A percentile compares a stretch with the other conserved stretches of the same genome.
Conservation (phyloP, 2,888 invertebrate genomes). For the Ennomos quercinarius region DNA sequence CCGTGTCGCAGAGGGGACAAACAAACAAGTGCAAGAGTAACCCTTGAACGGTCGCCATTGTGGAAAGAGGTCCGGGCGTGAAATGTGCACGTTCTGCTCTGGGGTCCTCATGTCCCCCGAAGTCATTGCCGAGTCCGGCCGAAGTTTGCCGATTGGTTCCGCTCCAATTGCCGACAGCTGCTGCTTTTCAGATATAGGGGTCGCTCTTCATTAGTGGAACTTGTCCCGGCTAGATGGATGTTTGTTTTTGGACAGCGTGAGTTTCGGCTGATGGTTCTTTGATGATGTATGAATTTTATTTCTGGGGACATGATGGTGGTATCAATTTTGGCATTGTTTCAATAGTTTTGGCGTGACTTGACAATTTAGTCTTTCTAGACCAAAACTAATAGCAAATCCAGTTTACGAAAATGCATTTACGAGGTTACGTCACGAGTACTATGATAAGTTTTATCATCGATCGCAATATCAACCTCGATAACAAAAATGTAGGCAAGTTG, state of each 20-base stretch:
- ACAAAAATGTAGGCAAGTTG: too few species aligned
- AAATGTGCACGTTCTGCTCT: conserved; percentile 49
- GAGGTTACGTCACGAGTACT: too few species aligned
- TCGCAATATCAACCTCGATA: too few species aligned
- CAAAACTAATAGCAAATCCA: too few species aligned
- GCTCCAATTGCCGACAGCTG: conserved; percentile 83
- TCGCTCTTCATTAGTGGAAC: conserved; percentile 82
- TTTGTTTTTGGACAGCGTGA: conserved; percentile 81
- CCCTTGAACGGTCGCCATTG: conserved; percentile 74
- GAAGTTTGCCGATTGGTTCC: conserved; percentile 75
- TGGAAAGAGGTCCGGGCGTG: conserved; percentile 62
- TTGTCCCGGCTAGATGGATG: conserved; percentile 82
- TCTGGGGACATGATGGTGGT: conserved; percentile 42
- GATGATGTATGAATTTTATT: conserved; percentile 74
- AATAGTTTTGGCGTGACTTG: neutral
- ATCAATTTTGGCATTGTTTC: conserved; percentile 11
- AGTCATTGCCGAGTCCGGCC: conserved; percentile 66
- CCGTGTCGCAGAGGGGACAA: conserved; percentile 77
- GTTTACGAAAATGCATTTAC: too few species aligned
- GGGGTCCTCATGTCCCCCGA: conserved; percentile 43
- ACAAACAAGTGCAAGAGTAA: conserved; percentile 82
- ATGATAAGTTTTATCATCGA: too few species aligned
- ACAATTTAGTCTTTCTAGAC: neutral
- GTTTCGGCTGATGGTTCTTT: conserved; percentile 71
- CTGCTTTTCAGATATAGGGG: conserved; percentile 80